Percentiles rank a stretch among this genome's conserved stretches.
These are phyloP conservation scores for Carassius gibelio DNA, from an alignment of 2,113 vertebrate genomes.

Conservation along the genomic window DNA sequence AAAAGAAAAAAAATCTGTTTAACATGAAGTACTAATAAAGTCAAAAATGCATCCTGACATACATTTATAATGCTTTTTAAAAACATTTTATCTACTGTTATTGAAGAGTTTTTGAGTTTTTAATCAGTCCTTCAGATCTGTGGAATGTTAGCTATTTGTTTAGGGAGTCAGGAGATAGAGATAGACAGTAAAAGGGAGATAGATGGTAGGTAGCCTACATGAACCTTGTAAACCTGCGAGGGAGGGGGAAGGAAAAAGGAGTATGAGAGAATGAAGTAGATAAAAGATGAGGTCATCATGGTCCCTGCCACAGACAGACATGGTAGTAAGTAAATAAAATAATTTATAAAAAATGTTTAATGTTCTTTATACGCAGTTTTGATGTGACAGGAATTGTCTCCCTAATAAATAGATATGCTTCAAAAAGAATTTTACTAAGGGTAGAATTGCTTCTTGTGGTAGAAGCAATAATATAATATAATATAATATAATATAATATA, in stretches of 20 bases:
- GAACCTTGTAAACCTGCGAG: neutral
- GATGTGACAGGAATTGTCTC: too few relatives aligned
- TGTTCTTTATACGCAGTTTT: too few relatives aligned
- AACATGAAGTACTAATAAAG: neutral
- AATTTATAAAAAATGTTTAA: too few relatives aligned
- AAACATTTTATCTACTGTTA: too few relatives aligned
- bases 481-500: neutral
- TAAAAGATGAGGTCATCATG: slow-evolving; percentile 21
- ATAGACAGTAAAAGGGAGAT: neutral
- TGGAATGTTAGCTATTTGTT: neutral
- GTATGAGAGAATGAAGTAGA: neutral
- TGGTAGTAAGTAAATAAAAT: neutral
- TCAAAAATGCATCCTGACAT: too few relatives aligned
- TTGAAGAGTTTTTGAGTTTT: neutral
- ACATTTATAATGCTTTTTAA: too few relatives aligned
- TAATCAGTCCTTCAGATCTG: neutral
- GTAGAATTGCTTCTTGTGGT: too few relatives aligned
- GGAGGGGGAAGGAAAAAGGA: slow-evolving; percentile 8
- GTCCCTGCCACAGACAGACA: neutral
- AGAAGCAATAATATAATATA: too few relatives aligned
- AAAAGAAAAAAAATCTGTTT: neutral
- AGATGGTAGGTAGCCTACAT: neutral
- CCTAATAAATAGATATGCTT: too few relatives aligned
- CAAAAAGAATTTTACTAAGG: too few relatives aligned
- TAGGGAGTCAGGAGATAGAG: neutral